Evolutionary conservation across 2,888 invertebrate species (phyloP), one percentile per base, ranked within the genome.

Genomic region (Seira sanloemensis): DNA sequence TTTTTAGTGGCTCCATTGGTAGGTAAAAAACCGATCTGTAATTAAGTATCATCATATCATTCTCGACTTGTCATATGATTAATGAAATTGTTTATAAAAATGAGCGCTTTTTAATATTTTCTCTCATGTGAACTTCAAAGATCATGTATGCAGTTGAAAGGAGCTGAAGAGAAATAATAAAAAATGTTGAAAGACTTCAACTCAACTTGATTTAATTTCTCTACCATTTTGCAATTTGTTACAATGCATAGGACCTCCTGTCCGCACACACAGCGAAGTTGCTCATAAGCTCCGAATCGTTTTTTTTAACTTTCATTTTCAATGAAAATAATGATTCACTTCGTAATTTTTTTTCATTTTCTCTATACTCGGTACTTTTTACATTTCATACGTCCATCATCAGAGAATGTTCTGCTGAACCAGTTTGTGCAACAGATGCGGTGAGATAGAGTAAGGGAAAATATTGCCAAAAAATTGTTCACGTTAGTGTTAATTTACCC

Each of bases 11-110:
- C 66, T 76, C 46, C 67, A 67, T 46, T 74, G 66, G 37, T 50
- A 26, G 25, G 50, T 9, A 24, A 46, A 26, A 46, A 19, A 50
- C 66, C 76, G 67, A 76, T 66, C 67, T 76, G 76, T 76, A 76
- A 76, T 76, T 76, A 76, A 66, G 18, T 68, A 26, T 24, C 18
- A 68, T 24, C 27, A 24, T 26, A 24, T 68, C 27, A 68, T 68
- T 21, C n/a, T 26, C 68, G n/a, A 58, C 58, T 58, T 58, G 58
- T 58, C 58, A 58, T 58, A 58, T 68, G 12, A 68, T 68, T 68
- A 68, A 68, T 68, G 68, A 68, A 68, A 68, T 26, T 68, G 27
- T 68, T 26, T 18, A 9, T 68, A 7, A n/a, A 68, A 68, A 66
- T 18, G 24, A 4, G 5, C 18, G 12, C 18, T 66, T 66, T 66